phyloP scores from a whole-genome alignment of 2,797 vertebrate genomes.

The Sebastes reedi region DNA sequence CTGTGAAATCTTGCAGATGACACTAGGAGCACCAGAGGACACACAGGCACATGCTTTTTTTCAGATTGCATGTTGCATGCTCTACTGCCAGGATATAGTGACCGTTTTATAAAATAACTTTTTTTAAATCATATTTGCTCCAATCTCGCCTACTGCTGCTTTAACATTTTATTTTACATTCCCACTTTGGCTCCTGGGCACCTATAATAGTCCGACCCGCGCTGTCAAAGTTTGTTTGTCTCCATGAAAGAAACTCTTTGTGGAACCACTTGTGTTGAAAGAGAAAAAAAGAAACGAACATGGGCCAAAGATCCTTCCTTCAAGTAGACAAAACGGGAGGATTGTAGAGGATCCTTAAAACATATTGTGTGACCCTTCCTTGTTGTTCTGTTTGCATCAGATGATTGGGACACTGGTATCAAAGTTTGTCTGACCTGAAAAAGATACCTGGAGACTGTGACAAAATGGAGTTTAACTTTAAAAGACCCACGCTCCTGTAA shows the following conservation, averaged over 20 bases:
- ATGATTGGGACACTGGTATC: background rate
- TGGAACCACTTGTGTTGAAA: background rate
- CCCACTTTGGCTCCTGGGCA: background rate
- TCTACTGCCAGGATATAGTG: too few relatives aligned
- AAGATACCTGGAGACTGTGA: background rate
- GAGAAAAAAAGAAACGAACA: background rate
- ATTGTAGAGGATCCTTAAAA: slow-evolving; percentile 7
- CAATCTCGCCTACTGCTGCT: too few relatives aligned
- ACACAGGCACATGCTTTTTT: too few relatives aligned
- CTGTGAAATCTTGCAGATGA: too few relatives aligned
- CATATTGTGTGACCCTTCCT: background rate
- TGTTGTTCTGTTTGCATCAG: slow-evolving; percentile 11
- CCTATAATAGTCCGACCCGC: background rate
- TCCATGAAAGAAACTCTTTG: background rate
- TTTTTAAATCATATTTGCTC: too few relatives aligned
- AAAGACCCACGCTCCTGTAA: background rate
- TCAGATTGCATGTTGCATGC: too few relatives aligned
- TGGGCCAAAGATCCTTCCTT: slow-evolving; percentile 7
- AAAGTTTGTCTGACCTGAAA: background rate
- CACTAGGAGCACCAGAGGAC: too few relatives aligned
- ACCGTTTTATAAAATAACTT: too few relatives aligned
- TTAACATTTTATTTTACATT: slow-evolving; percentile 9
- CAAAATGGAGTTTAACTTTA: background rate
- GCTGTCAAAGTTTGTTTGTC: slow-evolving; percentile 13
- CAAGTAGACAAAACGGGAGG: slow-evolving; percentile 7